Evolutionary conservation across 2,888 invertebrate species (phyloP), one percentile per base, ranked within the genome.

Genomic region (Tetramorium bicarinatum): DNA sequence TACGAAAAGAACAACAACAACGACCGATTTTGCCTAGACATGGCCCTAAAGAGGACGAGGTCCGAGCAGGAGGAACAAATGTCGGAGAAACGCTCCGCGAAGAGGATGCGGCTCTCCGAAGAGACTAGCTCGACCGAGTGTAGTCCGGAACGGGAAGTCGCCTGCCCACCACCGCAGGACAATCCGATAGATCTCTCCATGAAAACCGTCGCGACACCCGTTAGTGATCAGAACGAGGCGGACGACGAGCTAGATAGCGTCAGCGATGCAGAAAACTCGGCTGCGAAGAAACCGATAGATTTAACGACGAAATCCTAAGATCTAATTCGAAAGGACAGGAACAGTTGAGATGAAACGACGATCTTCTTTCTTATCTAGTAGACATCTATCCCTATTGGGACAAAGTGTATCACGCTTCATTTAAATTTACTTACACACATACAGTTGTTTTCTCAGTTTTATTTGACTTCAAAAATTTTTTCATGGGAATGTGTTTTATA

Each of bases 171-270:
- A 0, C 94, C 95, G 0, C 97, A 97, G 93, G 97, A 97, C 88
- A 97, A 97, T 92, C 98, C 98, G 1, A 98, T 98, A 94, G 98
- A 98, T 93, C 95, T 98, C 87, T 97, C 97, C 54, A 97, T 97
- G 95, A 97, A 97, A 92, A 96, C 96, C 0, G 38, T 21, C 34
- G 18, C 54, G 1, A 83, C 82, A 0, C 79, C 84, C 75, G 94
- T 92, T 88, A 95, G 94, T 0, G 95, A 95, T 56, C 95, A 95
- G 15, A 91, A 92, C 11, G 95, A 93, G 56, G 95, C 95, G 87
- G 92, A 92, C 49, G 95, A 94, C 52, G 92, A 93, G 29, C 18
- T 41, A 56, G 56, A 72, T 13, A 92, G 89, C 47, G 87, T 80
- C 38, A 95, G 93, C 41, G 96, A 95, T 34, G 95, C 95, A 0